phyloP scores from a whole-genome alignment of 2,113 vertebrate genomes.

The Haplochromis burtoni region DNA sequence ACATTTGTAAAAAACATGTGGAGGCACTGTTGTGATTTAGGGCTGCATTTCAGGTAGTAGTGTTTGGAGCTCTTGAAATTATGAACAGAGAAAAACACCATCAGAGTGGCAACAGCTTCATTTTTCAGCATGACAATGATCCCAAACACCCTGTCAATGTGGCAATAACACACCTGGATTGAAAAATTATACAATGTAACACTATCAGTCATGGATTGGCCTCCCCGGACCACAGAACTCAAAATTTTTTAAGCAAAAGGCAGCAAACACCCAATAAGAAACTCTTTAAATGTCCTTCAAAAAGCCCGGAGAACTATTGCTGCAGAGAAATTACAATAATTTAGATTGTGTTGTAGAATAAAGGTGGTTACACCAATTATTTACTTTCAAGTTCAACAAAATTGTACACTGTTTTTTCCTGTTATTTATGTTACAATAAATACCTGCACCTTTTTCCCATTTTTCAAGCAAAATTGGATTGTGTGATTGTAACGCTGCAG shows the following conservation, averaged over 20 bases:
- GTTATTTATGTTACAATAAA: not conserved
- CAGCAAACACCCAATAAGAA: not conserved
- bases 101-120: not conserved
- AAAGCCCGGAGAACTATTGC: not conserved
- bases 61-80: not conserved
- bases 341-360: not conserved
- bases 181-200: not conserved
- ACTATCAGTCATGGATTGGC: not conserved
- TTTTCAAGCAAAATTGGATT: fast-evolving
- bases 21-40: fast-evolving
- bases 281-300: not conserved
- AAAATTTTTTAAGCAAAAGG: not conserved
- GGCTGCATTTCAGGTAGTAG: not conserved
- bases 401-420: not conserved
- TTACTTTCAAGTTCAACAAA: not conserved
- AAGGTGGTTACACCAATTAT: not conserved
- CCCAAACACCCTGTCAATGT: fast-evolving
- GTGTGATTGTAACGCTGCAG: not conserved
- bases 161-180: not conserved
- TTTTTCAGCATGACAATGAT: not conserved
- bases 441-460: not conserved
- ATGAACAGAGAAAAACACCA: not conserved
- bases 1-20: not conserved
- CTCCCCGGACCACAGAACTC: not conserved
- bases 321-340: not conserved